A percentile compares a stretch with the other conserved stretches of the same genome.
Conservation (phyloP, 2,888 invertebrate genomes). For the Campoletis raptor region DNA sequence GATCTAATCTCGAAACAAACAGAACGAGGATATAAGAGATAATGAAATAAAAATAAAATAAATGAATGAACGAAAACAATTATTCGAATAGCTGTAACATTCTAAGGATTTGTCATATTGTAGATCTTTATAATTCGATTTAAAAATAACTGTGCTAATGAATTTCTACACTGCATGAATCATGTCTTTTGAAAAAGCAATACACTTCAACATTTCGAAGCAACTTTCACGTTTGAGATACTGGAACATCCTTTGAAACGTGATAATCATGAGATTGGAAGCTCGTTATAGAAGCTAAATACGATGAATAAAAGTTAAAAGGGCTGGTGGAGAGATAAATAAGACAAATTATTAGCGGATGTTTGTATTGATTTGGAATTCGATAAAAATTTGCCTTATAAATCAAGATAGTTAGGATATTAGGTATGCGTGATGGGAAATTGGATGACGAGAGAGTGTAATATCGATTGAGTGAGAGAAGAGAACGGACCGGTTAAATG, state of each 20-base stretch:
- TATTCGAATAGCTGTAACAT: background rate
- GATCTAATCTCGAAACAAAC: background rate
- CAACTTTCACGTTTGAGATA: background rate
- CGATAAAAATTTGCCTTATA: background rate
- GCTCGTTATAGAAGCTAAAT: background rate
- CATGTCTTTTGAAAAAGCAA: too few species aligned
- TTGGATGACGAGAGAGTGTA: constrained; percentile 1
- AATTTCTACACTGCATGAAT: too few species aligned
- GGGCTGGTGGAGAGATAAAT: background rate
- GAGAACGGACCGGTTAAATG: constrained; percentile 78
- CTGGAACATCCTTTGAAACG: background rate
- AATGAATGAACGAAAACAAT: background rate
- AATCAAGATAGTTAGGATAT: constrained; percentile 1
- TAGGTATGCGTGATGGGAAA: constrained; percentile 19
- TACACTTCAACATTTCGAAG: too few species aligned
- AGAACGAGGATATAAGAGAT: background rate
- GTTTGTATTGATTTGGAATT: constrained; percentile 52
- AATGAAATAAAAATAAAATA: background rate
- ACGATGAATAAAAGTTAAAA: background rate
- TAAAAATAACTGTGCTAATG: too few species aligned
- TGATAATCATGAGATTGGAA: background rate
- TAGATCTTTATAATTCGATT: too few species aligned
- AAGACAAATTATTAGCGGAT: background rate
- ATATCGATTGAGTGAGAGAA: constrained; percentile 71
- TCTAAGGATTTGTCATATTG: too few species aligned